These are phyloP conservation scores for Prochilodus magdalenae DNA, from an alignment of 2,113 vertebrate species.

Conservation along the genomic window DNA sequence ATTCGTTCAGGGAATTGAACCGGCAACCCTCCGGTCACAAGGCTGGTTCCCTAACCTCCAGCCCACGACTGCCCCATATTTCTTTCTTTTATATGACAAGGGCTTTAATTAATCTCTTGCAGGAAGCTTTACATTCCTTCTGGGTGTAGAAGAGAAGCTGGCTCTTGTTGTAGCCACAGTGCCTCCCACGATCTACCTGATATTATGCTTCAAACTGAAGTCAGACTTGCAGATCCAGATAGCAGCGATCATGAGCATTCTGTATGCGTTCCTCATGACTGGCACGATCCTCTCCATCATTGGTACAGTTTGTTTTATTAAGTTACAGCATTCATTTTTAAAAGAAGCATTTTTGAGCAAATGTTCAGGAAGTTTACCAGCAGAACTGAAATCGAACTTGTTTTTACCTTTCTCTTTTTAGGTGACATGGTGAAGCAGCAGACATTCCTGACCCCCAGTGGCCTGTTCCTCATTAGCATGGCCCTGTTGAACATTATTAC, in stretches of 20 bases:
- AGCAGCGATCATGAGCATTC: slow-evolving; percentile 62
- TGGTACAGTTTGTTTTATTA: slow-evolving; percentile 41
- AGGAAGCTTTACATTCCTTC: slow-evolving; percentile 67
- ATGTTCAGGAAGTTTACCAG: background rate
- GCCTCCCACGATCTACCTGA: slow-evolving; percentile 66
- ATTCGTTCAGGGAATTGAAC: too few relatives aligned
- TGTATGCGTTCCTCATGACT: slow-evolving; percentile 68
- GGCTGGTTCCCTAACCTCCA: too few relatives aligned
- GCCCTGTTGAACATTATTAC: slow-evolving; percentile 53
- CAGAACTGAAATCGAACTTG: background rate
- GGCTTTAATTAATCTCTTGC: slow-evolving; percentile 33
- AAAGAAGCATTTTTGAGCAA: too few relatives aligned
- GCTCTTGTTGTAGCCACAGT: slow-evolving; percentile 66
- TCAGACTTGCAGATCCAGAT: slow-evolving; percentile 69
- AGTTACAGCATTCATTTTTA: too few relatives aligned
- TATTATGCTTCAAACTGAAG: slow-evolving; percentile 71
- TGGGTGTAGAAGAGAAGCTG: rapidly evolving
- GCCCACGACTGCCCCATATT: too few relatives aligned
- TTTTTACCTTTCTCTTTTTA: background rate
- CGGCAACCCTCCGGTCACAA: too few relatives aligned
- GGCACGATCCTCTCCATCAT: slow-evolving; percentile 64
- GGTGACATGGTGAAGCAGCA: slow-evolving; percentile 58
- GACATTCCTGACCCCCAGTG: slow-evolving; percentile 63
- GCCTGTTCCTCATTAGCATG: slow-evolving; percentile 64
- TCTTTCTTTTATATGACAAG: too few relatives aligned